Percentiles rank a stretch among this genome's conserved stretches.
Evolutionary conservation across 2,888 invertebrate species (phyloP).

Genomic region (Dryomyza anilis): DNA sequence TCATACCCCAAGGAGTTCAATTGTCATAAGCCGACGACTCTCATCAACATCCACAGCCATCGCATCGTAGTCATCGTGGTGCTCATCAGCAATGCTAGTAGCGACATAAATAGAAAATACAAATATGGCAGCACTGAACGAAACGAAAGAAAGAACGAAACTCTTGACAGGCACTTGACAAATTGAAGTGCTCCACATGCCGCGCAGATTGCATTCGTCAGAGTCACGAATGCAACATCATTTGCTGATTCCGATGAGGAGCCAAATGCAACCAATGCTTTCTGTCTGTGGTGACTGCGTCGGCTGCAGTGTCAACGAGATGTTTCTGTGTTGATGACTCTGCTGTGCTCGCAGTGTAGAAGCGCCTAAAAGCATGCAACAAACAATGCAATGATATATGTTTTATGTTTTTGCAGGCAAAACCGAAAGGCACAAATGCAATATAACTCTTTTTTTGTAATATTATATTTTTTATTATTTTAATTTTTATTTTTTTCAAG

Average conservation of each 20-base stretch:
- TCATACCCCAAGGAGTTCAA: background rate
- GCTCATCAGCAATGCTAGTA: conserved; percentile 7
- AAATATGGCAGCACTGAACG: conserved; percentile 21
- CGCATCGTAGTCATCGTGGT: conserved; percentile 21
- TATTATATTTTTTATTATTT: too few species aligned
- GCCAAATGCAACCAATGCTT: too few species aligned
- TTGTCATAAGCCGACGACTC: conserved; percentile 20
- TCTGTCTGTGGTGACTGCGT: background rate
- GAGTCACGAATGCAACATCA: too few species aligned
- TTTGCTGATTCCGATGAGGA: too few species aligned
- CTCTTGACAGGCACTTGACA: conserved; percentile 33
- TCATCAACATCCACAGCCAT: too few species aligned
- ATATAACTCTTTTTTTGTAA: too few species aligned
- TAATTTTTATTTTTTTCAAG: background rate
- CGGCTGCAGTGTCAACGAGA: conserved; percentile 11
- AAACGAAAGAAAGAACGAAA: too few species aligned
- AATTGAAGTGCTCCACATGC: conserved; percentile 32
- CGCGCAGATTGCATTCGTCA: background rate
- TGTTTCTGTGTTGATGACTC: conserved; percentile 20
- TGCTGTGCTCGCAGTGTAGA: conserved; percentile 8
- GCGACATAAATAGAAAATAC: background rate
- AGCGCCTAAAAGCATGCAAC: conserved; percentile 12
- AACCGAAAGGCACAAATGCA: too few species aligned
- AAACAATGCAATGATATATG: conserved; percentile 6
- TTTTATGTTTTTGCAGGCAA: too few species aligned